Percentiles rank a stretch among this genome's conserved stretches.
Evolutionary conservation across 2,797 vertebrate species (phyloP).

Genomic region (Acipenser oxyrinchus): DNA sequence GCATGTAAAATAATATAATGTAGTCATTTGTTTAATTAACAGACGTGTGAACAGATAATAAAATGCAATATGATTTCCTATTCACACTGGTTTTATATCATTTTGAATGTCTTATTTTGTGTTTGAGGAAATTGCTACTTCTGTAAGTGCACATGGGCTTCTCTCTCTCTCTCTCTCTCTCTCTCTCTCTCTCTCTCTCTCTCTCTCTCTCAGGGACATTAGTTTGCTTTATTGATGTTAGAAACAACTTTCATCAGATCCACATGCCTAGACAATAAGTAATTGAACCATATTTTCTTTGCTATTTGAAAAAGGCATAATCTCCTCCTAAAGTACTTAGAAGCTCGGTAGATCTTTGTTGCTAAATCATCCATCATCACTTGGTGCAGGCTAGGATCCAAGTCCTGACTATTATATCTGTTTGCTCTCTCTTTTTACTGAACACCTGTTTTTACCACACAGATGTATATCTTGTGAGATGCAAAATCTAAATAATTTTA

Average conservation of each 20-base stretch:
- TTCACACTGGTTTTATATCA: background rate
- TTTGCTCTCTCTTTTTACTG: conserved; percentile 58
- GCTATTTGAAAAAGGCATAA: conserved; percentile 71
- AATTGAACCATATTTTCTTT: conserved; percentile 63
- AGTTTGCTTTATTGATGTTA: conserved; percentile 67
- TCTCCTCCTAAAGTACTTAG: conserved; percentile 61
- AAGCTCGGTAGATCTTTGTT: conserved; percentile 61
- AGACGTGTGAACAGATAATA: background rate
- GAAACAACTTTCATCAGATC: conserved; percentile 56
- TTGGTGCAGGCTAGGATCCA: conserved; percentile 53
- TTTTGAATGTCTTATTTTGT: background rate
- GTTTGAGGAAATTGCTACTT: background rate
- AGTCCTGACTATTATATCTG: conserved; percentile 48
- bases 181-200: too few relatives aligned
- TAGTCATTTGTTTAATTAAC: background rate
- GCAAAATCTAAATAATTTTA: conserved; percentile 67
- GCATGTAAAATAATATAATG: background rate
- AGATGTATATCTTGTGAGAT: conserved; percentile 67
- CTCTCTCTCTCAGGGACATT: conserved; percentile 19
- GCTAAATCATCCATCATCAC: conserved; percentile 62
- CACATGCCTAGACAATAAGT: conserved; percentile 64
- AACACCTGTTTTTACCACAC: conserved; percentile 82
- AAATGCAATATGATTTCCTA: background rate
- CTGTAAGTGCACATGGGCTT: background rate
- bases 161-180: too few relatives aligned